phyloP scores from a whole-genome alignment of 2,113 vertebrate species.

The Mirounga angustirostris region DNA sequence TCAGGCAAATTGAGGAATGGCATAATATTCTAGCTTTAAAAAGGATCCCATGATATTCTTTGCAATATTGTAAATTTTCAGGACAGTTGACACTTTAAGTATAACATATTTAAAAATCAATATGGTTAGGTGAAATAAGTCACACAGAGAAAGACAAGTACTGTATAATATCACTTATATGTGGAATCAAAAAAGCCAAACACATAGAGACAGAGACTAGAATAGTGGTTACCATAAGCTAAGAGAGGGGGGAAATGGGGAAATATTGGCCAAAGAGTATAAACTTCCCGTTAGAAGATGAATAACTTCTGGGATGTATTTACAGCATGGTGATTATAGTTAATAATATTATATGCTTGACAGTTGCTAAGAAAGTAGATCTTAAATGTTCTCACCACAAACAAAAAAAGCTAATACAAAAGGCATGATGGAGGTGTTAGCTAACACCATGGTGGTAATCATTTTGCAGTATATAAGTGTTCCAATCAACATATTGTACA shows the following conservation, averaged over 20 bases:
- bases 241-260: background rate
- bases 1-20: background rate
- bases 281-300: background rate
- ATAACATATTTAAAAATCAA: background rate
- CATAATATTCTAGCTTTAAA: background rate
- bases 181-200: background rate
- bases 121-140: background rate
- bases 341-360: background rate
- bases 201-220: background rate
- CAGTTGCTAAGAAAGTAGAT: background rate
- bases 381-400: background rate
- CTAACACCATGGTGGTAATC: background rate
- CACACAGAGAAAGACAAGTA: background rate
- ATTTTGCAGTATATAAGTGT: background rate
- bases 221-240: background rate
- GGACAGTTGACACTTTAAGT: background rate
- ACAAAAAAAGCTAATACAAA: background rate
- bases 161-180: background rate
- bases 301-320: background rate
- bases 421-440: background rate
- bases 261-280: background rate
- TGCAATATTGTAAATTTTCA: background rate
- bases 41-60: background rate
- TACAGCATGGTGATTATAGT: background rate
- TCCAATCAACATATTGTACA: background rate